Percentiles rank a stretch among this genome's conserved stretches.
phyloP scores from a whole-genome alignment of 2,888 invertebrate genomes.

The Ophion slaviceki region DNA sequence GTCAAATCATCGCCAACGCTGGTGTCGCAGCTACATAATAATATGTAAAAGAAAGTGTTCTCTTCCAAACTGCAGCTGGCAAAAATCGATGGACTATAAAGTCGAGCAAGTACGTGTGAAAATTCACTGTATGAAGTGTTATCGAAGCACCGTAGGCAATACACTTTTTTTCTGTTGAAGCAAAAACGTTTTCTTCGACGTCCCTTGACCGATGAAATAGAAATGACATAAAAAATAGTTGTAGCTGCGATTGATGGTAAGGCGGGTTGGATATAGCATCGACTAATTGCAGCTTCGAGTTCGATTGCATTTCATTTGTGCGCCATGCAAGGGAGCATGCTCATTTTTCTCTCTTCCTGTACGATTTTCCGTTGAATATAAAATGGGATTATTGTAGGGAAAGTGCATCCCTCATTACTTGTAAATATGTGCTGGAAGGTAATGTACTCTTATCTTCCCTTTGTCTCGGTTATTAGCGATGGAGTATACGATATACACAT shows the following conservation, averaged over 20 bases:
- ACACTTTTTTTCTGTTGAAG: background rate
- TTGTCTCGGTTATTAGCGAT: slow-evolving; percentile 10
- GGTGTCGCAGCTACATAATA: background rate
- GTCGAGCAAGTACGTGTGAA: no score
- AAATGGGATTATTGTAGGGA: background rate
- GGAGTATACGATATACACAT: background rate
- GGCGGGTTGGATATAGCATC: no score
- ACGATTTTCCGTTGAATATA: background rate
- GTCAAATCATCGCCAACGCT: background rate
- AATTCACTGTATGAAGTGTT: no score
- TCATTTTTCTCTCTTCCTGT: background rate
- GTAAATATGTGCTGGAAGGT: background rate
- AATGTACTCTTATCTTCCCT: background rate
- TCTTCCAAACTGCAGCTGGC: background rate
- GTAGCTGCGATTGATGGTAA: background rate
- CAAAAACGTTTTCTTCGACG: background rate
- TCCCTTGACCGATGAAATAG: background rate
- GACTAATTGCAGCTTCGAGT: background rate
- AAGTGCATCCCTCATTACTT: background rate
- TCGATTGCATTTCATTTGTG: background rate
- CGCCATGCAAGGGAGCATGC: background rate
- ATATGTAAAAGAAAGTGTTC: background rate
- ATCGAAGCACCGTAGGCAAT: no score
- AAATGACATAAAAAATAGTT: background rate
- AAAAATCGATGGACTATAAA: background rate